Conservation (phyloP, 1,140 invertebrate genomes). For the Dryas iulia region DNA sequence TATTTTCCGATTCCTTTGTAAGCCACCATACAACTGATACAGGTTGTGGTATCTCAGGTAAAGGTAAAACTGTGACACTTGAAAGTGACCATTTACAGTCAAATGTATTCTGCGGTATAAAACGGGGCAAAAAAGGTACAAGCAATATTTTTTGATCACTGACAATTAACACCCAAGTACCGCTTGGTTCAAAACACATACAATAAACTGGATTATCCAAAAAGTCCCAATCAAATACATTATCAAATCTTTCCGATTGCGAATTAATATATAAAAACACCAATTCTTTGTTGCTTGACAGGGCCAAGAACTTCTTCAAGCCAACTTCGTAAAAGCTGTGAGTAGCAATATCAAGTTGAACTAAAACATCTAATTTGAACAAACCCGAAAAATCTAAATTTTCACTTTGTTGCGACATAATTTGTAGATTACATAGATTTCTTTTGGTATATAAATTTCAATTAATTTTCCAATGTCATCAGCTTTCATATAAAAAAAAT, state of each 20-base stretch:
- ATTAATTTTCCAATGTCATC: background rate
- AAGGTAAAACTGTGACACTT: slow-evolving; percentile 65
- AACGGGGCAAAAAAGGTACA: slow-evolving; percentile 65
- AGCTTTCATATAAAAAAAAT: background rate
- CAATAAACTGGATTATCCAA: slow-evolving; percentile 68
- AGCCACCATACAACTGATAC: slow-evolving; percentile 71
- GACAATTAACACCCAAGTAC: slow-evolving; percentile 69
- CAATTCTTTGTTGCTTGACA: slow-evolving; percentile 67
- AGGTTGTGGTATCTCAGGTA: slow-evolving; percentile 51
- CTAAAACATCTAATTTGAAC: slow-evolving; percentile 69
- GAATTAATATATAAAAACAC: slow-evolving; percentile 67
- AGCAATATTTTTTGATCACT: slow-evolving; percentile 68
- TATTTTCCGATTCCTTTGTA: slow-evolving; percentile 71
- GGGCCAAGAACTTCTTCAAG: slow-evolving; percentile 63
- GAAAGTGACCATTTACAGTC: slow-evolving; percentile 71
- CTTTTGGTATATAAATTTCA: background rate
- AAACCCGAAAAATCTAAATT: slow-evolving; percentile 50
- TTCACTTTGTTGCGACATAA: slow-evolving; percentile 50
- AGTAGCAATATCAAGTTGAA: slow-evolving; percentile 60
- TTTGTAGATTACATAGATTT: slow-evolving; percentile 1
- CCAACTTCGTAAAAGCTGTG: slow-evolving; percentile 73
- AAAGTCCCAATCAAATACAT: slow-evolving; percentile 71
- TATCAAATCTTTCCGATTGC: slow-evolving; percentile 57
- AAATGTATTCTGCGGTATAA: slow-evolving; percentile 65
- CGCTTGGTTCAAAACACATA: slow-evolving; percentile 74